Conservation (phyloP, 2,888 invertebrate genomes). For the Cantharis rufa region DNA sequence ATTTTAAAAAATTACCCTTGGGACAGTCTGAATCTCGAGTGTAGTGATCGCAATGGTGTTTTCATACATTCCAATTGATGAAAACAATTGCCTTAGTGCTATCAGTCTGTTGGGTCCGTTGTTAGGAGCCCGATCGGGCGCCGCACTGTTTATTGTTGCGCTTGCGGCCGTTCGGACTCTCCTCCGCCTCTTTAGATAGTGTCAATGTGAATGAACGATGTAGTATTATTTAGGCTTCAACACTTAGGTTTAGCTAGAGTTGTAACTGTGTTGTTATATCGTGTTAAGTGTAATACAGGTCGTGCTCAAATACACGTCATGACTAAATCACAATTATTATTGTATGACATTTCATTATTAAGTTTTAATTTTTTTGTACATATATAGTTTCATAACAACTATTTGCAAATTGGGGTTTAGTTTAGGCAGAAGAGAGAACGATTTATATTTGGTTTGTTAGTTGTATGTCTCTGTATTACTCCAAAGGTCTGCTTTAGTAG, state of each 20-base stretch:
- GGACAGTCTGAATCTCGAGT: slow-evolving; percentile 44
- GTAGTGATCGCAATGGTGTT: slow-evolving; percentile 51
- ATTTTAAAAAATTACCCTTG: slow-evolving; percentile 29
- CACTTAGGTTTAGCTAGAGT: slow-evolving; percentile 58
- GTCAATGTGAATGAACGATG: slow-evolving; percentile 50
- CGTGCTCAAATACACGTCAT: slow-evolving; percentile 56
- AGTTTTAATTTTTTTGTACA: slow-evolving; percentile 41
- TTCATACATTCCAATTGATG: slow-evolving; percentile 57
- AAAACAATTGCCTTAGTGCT: slow-evolving; percentile 57
- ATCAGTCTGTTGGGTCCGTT: slow-evolving; percentile 44
- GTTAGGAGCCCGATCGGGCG: slow-evolving; percentile 32
- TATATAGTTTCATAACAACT: slow-evolving; percentile 44
- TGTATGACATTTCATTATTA: slow-evolving; percentile 46
- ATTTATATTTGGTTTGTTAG: slow-evolving; percentile 30
- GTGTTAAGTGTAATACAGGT: slow-evolving; percentile 55
- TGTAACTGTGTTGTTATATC: slow-evolving; percentile 59
- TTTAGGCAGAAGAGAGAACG: slow-evolving; percentile 6
- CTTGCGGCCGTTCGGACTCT: slow-evolving; percentile 33
- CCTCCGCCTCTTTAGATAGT: slow-evolving; percentile 36
- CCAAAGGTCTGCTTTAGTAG: slow-evolving; percentile 53
- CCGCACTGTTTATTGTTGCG: slow-evolving; percentile 40
- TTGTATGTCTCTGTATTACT: slow-evolving; percentile 33
- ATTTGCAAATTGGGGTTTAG: slow-evolving; percentile 16
- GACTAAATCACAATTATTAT: slow-evolving; percentile 53
- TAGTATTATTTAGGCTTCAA: slow-evolving; percentile 57